phyloP scores from a whole-genome alignment of 1,140 invertebrate genomes.

The Schlechtendalia chinensis region DNA sequence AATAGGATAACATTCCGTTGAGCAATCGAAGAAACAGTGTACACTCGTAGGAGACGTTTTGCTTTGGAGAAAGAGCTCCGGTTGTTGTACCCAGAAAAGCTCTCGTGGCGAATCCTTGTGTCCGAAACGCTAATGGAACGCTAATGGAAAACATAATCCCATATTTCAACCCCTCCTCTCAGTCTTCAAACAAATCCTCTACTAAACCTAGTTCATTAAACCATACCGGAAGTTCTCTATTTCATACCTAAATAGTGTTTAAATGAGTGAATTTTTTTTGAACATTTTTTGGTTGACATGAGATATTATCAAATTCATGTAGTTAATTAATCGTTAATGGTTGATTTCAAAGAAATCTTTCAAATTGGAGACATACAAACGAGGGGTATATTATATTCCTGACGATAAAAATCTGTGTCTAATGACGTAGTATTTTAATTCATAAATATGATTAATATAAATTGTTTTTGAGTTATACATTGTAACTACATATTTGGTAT shows the following conservation, averaged over 20 bases:
- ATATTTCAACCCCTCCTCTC: slow-evolving; percentile 43
- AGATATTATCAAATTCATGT: background rate
- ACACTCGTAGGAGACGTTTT: slow-evolving; percentile 43
- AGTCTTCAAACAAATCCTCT: slow-evolving; percentile 36
- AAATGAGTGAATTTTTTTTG: background rate
- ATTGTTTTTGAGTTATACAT: background rate
- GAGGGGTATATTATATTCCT: background rate
- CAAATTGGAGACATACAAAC: background rate
- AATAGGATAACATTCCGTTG: slow-evolving; percentile 40
- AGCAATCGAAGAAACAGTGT: slow-evolving; percentile 28
- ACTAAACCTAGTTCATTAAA: slow-evolving; percentile 49
- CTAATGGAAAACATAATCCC: slow-evolving; percentile 49
- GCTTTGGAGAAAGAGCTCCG: slow-evolving; percentile 37
- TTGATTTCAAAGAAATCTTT: too few relatives aligned
- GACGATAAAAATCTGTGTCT: background rate
- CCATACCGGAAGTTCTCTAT: slow-evolving; percentile 7
- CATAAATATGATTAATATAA: background rate
- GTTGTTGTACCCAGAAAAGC: slow-evolving; percentile 40
- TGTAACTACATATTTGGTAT: too few relatives aligned
- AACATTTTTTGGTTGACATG: background rate
- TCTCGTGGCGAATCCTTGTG: slow-evolving; percentile 42
- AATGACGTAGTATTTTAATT: background rate
- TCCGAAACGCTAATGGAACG: slow-evolving; percentile 49
- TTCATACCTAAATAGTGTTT: slow-evolving; percentile 25
- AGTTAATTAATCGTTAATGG: too few relatives aligned